Base-by-base conservation (phyloP, 2,888 invertebrate species). In the Callyntrura guangdongensis region DNA sequence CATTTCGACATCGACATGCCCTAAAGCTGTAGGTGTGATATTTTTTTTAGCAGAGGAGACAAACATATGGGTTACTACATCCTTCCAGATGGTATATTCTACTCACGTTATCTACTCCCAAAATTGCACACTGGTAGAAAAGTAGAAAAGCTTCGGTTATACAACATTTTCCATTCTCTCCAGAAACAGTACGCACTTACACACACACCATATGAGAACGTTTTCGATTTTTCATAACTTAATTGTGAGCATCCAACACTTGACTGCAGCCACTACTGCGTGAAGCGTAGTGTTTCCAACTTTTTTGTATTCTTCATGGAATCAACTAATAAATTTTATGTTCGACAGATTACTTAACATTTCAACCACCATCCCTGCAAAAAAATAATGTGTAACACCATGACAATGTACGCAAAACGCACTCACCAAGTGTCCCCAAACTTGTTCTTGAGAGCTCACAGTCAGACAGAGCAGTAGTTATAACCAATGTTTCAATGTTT, bases 311-410 rank as follows among this genome's bases (percentile, higher is more conserved):
- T 14, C 67, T 45, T 45, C 72, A 47, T 45, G 72, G n/a, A 72
- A 45, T 72, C 72, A 72, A 36, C n/a, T 45, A 72, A 72, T 72
- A 72, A 72, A 72, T 72, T 72, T 72, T 72, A 47, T 72, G 36
- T 72, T 72, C 72, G 72, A 72, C 72, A 72, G 72, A 45, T 45
- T 72, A 5, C 17, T 72, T 72, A 72, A 45, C 45, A 17, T 72
- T 72, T 72, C 45, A 64, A 64, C 67, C 14, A 72, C 72, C 45
- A 17, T 8, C 61, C 12, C 53, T 5, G 8, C 25, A 27, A 67
- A 67, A 64, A 64, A 67, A 25, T 67, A 27, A 25, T 27, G 67
- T 25, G 67, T 64, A 17, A 27, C 67, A 12, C 36, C 36, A 36
- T 5, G 8, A 67, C 67, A 12, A 25, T 1, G 1, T 27, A 27